phyloP scores from a whole-genome alignment of 2,888 invertebrate species.

The Volucella bombylans region DNA sequence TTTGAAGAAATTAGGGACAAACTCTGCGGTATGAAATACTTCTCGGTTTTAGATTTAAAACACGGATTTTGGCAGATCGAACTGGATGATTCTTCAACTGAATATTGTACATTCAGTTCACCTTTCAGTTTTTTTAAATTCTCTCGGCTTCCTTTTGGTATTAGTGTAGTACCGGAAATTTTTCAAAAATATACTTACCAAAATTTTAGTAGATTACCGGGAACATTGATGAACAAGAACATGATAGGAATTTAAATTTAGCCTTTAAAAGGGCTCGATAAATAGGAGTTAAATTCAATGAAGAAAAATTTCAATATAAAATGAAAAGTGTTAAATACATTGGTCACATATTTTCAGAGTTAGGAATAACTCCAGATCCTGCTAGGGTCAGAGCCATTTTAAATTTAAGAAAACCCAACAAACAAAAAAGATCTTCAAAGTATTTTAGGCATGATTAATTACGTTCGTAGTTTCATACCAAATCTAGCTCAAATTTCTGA shows the following conservation, averaged over 20 bases:
- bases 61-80: constrained; percentile 66
- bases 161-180: constrained; percentile 64
- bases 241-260: constrained; percentile 73
- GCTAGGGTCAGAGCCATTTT: no score
- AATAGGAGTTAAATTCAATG: no score
- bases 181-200: constrained; percentile 51
- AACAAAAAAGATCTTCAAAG: constrained; percentile 54
- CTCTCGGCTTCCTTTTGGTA: constrained; percentile 73
- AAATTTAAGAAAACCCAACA: background rate
- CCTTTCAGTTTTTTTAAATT: constrained; percentile 61
- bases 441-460: constrained; percentile 67
- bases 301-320: no score
- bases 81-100: constrained; percentile 44
- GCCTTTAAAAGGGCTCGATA: no score
- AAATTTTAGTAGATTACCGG: constrained; percentile 74
- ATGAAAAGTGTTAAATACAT: no score
- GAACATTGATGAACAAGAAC: constrained; percentile 74
- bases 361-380: no score
- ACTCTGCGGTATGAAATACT: constrained; percentile 36
- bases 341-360: no score
- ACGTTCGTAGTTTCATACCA: constrained; percentile 47
- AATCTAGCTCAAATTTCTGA: constrained; percentile 27
- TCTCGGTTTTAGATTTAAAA: constrained; percentile 63
- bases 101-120: constrained; percentile 56
- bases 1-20: constrained; percentile 59